Conservation (phyloP, 2,113 vertebrate genomes). For the Hydrolagus affinis region DNA sequence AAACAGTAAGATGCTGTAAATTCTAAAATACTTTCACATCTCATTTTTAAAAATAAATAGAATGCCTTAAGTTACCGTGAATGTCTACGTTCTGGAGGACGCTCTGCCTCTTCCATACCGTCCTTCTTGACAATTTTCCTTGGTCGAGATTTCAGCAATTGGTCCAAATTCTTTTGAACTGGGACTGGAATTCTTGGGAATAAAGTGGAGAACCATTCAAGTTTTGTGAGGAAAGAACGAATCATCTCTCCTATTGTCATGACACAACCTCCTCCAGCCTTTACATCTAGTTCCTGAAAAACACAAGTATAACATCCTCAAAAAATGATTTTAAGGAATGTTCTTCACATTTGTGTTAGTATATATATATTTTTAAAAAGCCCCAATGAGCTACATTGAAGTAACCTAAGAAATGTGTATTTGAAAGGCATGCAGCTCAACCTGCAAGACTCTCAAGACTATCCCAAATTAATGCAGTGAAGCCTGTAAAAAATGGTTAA, state of each 20-base stretch:
- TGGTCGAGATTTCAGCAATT: slow-evolving; percentile 87
- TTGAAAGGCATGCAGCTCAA: slow-evolving; percentile 17
- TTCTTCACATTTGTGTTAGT: slow-evolving; percentile 26
- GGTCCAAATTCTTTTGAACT: slow-evolving; percentile 91
- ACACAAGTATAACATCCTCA: slow-evolving; percentile 55
- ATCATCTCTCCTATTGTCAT: slow-evolving; percentile 98
- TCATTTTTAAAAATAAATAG: not conserved
- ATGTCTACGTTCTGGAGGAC: slow-evolving; percentile 68
- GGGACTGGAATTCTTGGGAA: slow-evolving; percentile 97
- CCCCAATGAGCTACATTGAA: slow-evolving; percentile 17
- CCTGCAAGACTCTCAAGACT: slow-evolving; percentile 12
- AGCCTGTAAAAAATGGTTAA: slow-evolving; percentile 31
- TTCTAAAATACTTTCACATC: not conserved
- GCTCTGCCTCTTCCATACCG: slow-evolving; percentile 60
- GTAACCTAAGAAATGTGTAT: slow-evolving; percentile 6
- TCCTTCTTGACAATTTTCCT: slow-evolving; percentile 78
- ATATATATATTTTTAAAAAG: not conserved
- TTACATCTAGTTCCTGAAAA: slow-evolving; percentile 91
- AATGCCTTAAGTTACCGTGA: slow-evolving; percentile 64
- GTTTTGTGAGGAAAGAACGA: slow-evolving; percentile 91
- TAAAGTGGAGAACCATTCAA: slow-evolving; percentile 96
- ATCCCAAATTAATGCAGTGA: slow-evolving; percentile 16
- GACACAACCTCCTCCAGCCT: slow-evolving; percentile 91
- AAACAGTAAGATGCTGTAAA: not conserved
- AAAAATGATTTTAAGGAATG: slow-evolving; percentile 34